Evolutionary conservation across 2,888 invertebrate genomes (phyloP).

Genomic region (Polydrusus cervinus): DNA sequence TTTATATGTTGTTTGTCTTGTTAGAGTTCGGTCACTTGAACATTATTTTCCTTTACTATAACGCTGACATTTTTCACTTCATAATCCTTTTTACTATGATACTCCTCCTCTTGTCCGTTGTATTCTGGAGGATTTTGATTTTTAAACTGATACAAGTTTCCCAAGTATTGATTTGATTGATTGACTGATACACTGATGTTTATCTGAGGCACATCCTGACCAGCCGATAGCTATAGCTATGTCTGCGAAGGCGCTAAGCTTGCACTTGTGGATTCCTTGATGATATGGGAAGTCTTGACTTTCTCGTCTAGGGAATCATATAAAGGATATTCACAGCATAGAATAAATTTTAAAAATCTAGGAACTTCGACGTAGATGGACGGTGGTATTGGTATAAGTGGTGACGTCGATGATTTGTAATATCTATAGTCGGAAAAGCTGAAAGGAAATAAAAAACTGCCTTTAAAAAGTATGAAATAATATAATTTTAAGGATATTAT

Average conservation of each 20-base stretch:
- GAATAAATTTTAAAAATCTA: conserved; percentile 83
- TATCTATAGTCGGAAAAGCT: conserved; percentile 89
- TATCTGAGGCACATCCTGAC: conserved; percentile 59
- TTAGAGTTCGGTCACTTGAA: conserved; percentile 24
- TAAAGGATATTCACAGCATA: conserved; percentile 92
- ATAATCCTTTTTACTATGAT: conserved; percentile 29
- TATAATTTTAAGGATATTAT: no score
- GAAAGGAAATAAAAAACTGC: conserved; percentile 64
- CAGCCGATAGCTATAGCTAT: conserved; percentile 78
- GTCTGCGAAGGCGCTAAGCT: conserved; percentile 81
- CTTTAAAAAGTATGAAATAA: neutral
- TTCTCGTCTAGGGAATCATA: conserved; percentile 85
- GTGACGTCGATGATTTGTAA: conserved; percentile 92
- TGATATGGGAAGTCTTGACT: conserved; percentile 73
- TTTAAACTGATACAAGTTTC: conserved; percentile 46
- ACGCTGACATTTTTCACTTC: conserved; percentile 37
- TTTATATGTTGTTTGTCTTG: neutral
- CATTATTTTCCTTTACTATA: conserved; percentile 30
- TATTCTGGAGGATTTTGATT: conserved; percentile 47
- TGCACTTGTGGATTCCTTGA: conserved; percentile 82
- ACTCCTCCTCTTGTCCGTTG: conserved; percentile 32
- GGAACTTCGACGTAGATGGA: conserved; percentile 92
- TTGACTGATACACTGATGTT: conserved; percentile 58
- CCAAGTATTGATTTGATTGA: conserved; percentile 43
- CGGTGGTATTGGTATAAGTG: conserved; percentile 91